phyloP scores from a whole-genome alignment of 2,797 vertebrate genomes.

The Labeo calbasu region DNA sequence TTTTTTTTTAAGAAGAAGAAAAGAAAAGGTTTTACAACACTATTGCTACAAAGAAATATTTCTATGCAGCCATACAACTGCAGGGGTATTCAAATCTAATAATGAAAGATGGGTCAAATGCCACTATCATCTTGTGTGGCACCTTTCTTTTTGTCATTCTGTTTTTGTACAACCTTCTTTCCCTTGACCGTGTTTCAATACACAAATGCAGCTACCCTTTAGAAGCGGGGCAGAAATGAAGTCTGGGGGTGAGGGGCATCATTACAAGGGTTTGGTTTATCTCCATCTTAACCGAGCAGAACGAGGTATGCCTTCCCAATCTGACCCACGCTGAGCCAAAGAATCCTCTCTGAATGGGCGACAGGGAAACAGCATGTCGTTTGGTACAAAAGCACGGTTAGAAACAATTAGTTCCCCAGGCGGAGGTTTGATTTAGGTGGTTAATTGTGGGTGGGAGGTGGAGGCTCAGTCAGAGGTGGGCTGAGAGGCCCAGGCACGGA shows the following conservation, averaged over 20 bases:
- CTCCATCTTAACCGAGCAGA: conserved; percentile 67
- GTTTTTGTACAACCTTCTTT: conserved; percentile 62
- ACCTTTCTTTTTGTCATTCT: conserved; percentile 59
- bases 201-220: conserved; percentile 74
- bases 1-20: no score
- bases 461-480: conserved; percentile 59
- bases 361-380: conserved; percentile 67
- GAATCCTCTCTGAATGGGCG: conserved; percentile 67
- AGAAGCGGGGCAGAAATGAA: conserved; percentile 75
- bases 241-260: conserved; percentile 61
- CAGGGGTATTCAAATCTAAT: conserved; percentile 59
- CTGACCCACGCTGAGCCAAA: conserved; percentile 69
- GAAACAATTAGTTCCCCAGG: conserved; percentile 76
- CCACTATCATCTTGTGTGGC: conserved; percentile 72
- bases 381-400: conserved; percentile 71
- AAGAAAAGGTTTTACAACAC: not conserved
- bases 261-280: conserved; percentile 75
- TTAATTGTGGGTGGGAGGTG: conserved; percentile 65
- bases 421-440: conserved; percentile 69
- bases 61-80: conserved; percentile 4
- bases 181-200: conserved; percentile 69
- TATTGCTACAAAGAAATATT: not conserved
- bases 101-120: conserved; percentile 55
- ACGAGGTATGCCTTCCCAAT: conserved; percentile 68
- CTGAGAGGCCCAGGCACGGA: conserved; percentile 58